Evolutionary conservation across 2,797 vertebrate genomes (phyloP), one percentile per base, ranked within the genome.

Genomic region (Triplophysa yarkandensis): DNA sequence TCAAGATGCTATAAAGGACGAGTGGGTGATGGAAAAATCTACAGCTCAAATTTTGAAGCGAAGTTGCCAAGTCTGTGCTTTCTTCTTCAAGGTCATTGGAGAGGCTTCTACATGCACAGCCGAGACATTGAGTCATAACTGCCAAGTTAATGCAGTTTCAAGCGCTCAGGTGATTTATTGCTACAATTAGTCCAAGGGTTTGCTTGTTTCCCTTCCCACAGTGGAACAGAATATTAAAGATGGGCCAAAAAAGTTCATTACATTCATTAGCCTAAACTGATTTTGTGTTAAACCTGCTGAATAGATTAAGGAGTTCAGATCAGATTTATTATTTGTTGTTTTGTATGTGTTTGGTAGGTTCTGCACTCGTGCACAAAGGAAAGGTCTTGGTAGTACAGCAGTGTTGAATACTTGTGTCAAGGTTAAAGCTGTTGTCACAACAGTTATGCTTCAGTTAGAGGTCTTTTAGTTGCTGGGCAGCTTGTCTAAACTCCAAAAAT

Each of bases 31-130:
- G 48, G 62, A 57, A 73, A 17, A 73, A 64, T 32, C n/a, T 48
- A 48, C 52, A 54, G 71, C 34, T 57, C 41, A 66, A 27, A 68
- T 64, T 54, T 57, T 36, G 6, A 43, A 48, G 19, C 62, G 44
- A 65, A 62, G 36, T 25, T 73, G 52, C 64, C 54, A 73, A 76
- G 63, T 30, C 5, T 0, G 27, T 43, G 30, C 30, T 71, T 36
- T 27, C 30, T 23, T 55, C 34, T 55, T 57, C 61, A 77, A 80
- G 76, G 81, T 80, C 79, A 76, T 25, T 27, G 3, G 66, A 68
- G 65, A 63, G 69, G 19, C 48, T 39, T 72, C 41, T 19, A 13
- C 28, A 74, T 36, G 48, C 62, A 64, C 28, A 74, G 43, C 48
- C 16, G 36, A 30, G 17, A 23, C 66, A 74, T 58, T 83, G 79